Evolutionary conservation across 2,797 vertebrate species (phyloP), one percentile per base, ranked within the genome.

Genomic region (Rhinoraja longicauda): DNA sequence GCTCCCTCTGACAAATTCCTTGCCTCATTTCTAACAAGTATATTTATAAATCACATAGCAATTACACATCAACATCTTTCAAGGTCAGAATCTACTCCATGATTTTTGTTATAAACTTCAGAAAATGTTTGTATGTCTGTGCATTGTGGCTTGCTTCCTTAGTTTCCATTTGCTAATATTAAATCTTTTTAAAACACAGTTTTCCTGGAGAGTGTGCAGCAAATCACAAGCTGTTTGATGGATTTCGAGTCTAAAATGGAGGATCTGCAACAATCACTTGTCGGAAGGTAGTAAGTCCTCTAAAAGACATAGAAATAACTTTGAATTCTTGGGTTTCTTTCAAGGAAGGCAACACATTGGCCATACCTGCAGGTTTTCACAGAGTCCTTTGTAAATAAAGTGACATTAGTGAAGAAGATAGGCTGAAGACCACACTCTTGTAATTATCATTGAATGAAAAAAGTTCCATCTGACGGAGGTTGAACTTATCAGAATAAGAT

Each of bases 231-330:
- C 70, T 53, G 26, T 39, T 53, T 92, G 36, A 75, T 29, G 36
- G 70, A 92, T 29, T 75, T 73, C 75, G 67, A 92, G 90, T 92
- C 70, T 45, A 67, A 92, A 92, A 92, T 92, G 90, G 90, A 92
- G 70, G 70, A 92, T 26, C 90, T 92, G 10, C 64, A 75, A 73
- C 39, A 92, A 26, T 92, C 70, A 53, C 4, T 92, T 17, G 36
- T 70, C 1, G 39, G 72, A 45, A 92, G 90, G 90, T 92, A 88
- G 8, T 8, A 92, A 75, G 39, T 92, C 24, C 36, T 75, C 75
- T 75, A 75, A 72, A 53, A 75, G 4, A 29, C 15, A 90, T 29
- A n/a, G 26, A 86, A 57, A 15, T 0, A 13, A 84, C 62, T 32
- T 84, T 84, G n/a, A 64, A 64, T 32, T 57, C 13, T 29, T 29